Evolutionary conservation across 2,797 vertebrate genomes (phyloP), one percentile per base, ranked within the genome.

Genomic region (Pyrocephalus nanus): DNA sequence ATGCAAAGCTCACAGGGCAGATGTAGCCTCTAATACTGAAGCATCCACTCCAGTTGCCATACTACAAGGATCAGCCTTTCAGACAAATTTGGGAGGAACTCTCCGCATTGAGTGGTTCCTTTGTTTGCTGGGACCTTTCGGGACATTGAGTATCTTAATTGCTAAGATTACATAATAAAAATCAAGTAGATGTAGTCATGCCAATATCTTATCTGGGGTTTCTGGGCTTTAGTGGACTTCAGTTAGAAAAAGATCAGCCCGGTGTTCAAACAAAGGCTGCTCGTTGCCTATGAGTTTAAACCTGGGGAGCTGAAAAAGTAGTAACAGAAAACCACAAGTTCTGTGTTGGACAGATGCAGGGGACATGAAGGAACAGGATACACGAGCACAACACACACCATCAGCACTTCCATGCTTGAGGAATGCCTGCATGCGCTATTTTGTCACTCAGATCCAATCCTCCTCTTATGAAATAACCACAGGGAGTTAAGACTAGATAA

Each of bases 1-100:
- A 96, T 98, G 97, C 97, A 96, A 75, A 92, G 92, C 93, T 97
- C 95, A 97, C 96, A 96, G 50, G 66, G 96, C 73, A 90, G 86
- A 93, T n/a, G 94, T 21, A 95, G 91, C 91, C 96, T 95, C 93
- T 74, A 89, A 93, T 83, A 97, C 45, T 36, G 93, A 95, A 94
- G 97, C 92, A 94, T 95, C 91, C 93, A 77, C 75, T 92, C 95
- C 93, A 89, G 92, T 64, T 93, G 87, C 77, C 95, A 95, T 32
- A 95, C 75, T 94, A 95, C 64, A 83, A 62, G 4, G 42, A 90
- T 88, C 79, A 77, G 86, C 48, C 92, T 95, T 93, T 82, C 71
- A 93, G 92, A 92, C 26, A 87, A 96, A 93, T 86, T 96, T 86
- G 21, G 84, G 66, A 96, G 86, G 70, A 74, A 92, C 64, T 86